Base-by-base conservation (phyloP, 2,113 vertebrate species). In the Todiramphus saurophagus region DNA sequence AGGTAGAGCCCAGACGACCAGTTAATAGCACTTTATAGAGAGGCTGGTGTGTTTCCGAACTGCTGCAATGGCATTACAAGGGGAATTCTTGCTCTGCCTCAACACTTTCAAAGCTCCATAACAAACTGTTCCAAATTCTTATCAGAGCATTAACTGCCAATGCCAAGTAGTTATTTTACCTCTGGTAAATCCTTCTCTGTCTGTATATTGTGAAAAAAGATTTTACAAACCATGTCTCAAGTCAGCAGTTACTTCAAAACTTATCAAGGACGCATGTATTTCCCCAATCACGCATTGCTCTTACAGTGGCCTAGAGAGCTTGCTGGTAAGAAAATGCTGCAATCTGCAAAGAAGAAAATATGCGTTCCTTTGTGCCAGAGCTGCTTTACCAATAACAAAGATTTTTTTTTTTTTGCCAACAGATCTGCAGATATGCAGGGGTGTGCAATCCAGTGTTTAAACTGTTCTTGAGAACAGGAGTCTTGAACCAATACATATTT, bases 141-240 rank as follows among this genome's bases (percentile, higher is more conserved):
- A 9, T 69, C 35, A 44, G 13, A 75, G 27, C 0, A 0, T 10
- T 12, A 79, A 78, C 39, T 41, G 16, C 16, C 50, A 55, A 3
- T 41, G 16, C 16, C 50, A 55, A 3, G 37, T 10, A 50, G 63
- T 31, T 51, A 62, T 50, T 74, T 25, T 35, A 78, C 8, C 60
- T 90, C 41, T 53, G 44, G 51, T 6, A 85, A 78, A 27, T 1
- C 1, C 13, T 48, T 11, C 15, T 73, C 24, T 50, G 46, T 48
- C 48, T 18, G 2, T 18, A 69, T 33, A 9, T 18, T 59, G 56
- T 76, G 67, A 25, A 48, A 86, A 88, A 82, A 64, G 31, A 41
- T 20, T 58, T 59, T 4, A 28, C 50, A 92, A 92, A n/a, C 33
- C 24, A 50, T 7, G 31, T 58, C n/a, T 74, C 35, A 55, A 64